Conservation (phyloP, 1,140 invertebrate species). For the Heterodera carotae region DNA sequence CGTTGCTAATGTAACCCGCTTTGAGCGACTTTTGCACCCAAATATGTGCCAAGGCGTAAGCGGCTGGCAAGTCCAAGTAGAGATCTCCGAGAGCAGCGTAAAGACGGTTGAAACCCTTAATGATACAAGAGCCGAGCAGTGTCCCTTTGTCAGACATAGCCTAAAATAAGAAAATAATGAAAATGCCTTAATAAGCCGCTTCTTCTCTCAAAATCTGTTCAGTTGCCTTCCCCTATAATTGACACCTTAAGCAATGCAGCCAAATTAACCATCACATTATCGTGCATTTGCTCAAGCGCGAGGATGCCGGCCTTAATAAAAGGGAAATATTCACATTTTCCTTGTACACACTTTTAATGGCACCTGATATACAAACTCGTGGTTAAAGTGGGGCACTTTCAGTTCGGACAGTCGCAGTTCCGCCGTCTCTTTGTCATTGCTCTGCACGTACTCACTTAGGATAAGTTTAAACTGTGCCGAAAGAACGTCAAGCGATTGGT, state of each 20-base stretch:
- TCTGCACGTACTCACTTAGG: constrained; percentile 40
- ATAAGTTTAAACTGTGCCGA: constrained; percentile 48
- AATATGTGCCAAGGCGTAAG: constrained; percentile 47
- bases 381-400: constrained; percentile 48
- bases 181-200: not conserved
- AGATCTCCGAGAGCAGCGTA: constrained; percentile 46
- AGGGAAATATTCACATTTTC: constrained; percentile 5
- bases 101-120: constrained; percentile 42
- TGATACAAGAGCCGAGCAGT: constrained; percentile 40
- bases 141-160: constrained; percentile 40
- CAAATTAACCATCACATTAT: constrained; percentile 40
- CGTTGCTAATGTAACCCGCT: constrained; percentile 32
- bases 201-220: not conserved
- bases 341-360: not conserved
- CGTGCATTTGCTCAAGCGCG: constrained; percentile 52
- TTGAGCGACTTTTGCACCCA: constrained; percentile 49
- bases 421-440: constrained; percentile 43
- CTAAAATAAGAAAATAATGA: constrained; percentile 32
- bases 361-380: constrained; percentile 51
- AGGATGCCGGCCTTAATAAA: constrained; percentile 43
- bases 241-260: constrained; percentile 44
- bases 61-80: constrained; percentile 47
- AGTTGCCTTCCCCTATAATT: constrained; percentile 2
- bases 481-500: constrained; percentile 45
- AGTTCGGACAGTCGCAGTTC: constrained; percentile 38